Base-by-base conservation (phyloP, 1,140 invertebrate species). In the Micrasema longulum region DNA sequence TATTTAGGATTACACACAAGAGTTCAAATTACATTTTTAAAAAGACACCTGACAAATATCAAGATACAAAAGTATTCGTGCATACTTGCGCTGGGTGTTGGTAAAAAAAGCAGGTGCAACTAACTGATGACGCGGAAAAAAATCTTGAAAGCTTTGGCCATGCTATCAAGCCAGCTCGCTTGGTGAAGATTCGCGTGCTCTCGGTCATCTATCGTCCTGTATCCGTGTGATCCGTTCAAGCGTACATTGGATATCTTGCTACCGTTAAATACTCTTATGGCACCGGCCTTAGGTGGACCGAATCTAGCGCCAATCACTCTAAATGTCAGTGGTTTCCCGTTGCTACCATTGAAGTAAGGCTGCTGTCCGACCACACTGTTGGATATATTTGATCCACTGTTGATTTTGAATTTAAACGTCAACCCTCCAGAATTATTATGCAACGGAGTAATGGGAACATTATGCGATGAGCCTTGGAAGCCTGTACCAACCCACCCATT, bases 71-170 rank as follows among this genome's bases (percentile, higher is more conserved):
- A 50, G n/a, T 18, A 36, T 14, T 57, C 0, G n/a, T 10, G 53
- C 53, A 43, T 63, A 63, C 38, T 63, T 43, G 71, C 53, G 43
- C 9, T 22, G 14, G 6, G 14, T 55, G 55, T 36, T 26, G 55
- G n/a, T n/a, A 43, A 45, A 67, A 18, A 68, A 68, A 60, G 53
- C 53, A 35, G 52, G 48, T 62, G 57, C 52, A 72, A 76, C 72
- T 76, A 74, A 74, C 75, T 73, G 50, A 74, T 68, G 23, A 71
- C 60, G 26, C 50, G 68, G 6, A 71, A 18, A 38, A 74, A 68
- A 36, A 71, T 11, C 22, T 36, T 67, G 52, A 76, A 62, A 50
- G 38, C 52, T 12, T 73, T 76, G 11, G 38, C 31, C 41, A 57
- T 67, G 14, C 65, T 65, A 41, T 50, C 62, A 47, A 22, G 7